Evolutionary conservation across 2,113 vertebrate species (phyloP).

Genomic region (Sebastes fasciatus): DNA sequence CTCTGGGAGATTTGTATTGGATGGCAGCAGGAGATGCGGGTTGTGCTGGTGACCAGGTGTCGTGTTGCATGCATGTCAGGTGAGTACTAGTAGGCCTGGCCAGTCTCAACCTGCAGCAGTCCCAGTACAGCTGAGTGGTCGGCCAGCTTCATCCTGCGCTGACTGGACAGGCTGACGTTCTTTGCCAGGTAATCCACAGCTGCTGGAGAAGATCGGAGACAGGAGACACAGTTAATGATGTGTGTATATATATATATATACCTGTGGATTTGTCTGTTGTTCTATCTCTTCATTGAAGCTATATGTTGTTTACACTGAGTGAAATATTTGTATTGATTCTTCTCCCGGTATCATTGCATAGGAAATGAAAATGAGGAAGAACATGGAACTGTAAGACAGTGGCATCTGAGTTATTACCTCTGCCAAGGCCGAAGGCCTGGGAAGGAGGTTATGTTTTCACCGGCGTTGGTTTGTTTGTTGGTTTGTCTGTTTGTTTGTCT

Average conservation of each 20-base stretch:
- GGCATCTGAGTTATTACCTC: too few species aligned
- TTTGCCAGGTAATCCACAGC: conserved; percentile 98
- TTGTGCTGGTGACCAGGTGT: conserved; percentile 71
- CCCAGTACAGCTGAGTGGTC: conserved; percentile 96
- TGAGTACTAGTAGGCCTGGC: conserved; percentile 91
- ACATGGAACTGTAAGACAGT: too few species aligned
- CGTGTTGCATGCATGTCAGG: conserved; percentile 1
- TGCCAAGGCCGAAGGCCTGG: too few species aligned
- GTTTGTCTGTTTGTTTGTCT: too few species aligned
- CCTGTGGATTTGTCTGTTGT: not conserved
- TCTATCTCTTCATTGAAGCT: not conserved
- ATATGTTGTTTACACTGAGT: not conserved
- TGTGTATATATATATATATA: not conserved
- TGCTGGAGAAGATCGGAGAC: conserved; percentile 76
- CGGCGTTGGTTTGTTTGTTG: too few species aligned
- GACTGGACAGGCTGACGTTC: conserved; percentile 95
- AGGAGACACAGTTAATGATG: not conserved
- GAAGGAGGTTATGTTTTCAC: too few species aligned
- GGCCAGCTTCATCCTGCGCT: conserved; percentile 96
- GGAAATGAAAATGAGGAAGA: too few species aligned
- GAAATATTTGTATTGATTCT: not conserved
- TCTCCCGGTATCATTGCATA: not conserved
- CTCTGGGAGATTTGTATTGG: conserved; percentile 21
- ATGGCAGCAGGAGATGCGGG: conserved; percentile 39
- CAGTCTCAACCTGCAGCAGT: conserved; percentile 96